Base-by-base conservation (phyloP, 2,113 vertebrate genomes). In the Peucedramus taeniatus region DNA sequence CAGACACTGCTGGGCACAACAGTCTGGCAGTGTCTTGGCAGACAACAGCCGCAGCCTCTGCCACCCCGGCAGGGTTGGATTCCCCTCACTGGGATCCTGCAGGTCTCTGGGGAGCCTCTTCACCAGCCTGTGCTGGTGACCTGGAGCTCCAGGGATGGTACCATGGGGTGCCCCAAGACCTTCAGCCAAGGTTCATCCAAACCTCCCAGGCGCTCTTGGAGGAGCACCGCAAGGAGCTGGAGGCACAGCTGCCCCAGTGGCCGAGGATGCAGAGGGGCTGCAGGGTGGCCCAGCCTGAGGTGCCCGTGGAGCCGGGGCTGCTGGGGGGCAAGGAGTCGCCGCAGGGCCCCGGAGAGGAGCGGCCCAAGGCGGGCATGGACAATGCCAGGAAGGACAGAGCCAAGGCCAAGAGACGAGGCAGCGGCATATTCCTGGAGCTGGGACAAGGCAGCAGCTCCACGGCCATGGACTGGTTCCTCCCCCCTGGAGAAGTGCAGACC, bases 201-300 rank as follows among this genome's bases (percentile, higher is more conserved):
- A 13, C 6, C 24, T 4, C 8, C 15, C 50, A 1, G 42, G n/a
- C 0, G 1, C 83, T 57, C 7, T 3, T 8, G 0, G 2, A 26
- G 61, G 16, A 50, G 51, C 61, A 18, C 3, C 1, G 3, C 44
- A 2, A 2, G 71, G 53, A 40, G 50, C 20, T 40, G 60, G 9
- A 8, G 35, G 20, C 50, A 3, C 61, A 15, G 51, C 35, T 57
- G 35, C 1, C 70, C 2, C 26, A 1, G 16, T 2, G 35, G 69
- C 65, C 27, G 2, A 24, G 54, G 47, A 10, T 4, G n/a, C 63
- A 3, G 15, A 16, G 75, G 59, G 47, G 75, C 59, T n/a, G 47
- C 59, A 8, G 37, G 47, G 30, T 7, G 3, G 57, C 45, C 45
- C 75, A 9, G 37, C 5, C 47, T 40, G 60, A 65, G 60, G 31